A percentile compares a stretch with the other conserved stretches of the same genome.
phyloP scores from a whole-genome alignment of 1,140 invertebrate genomes.

The Drosophila sturtevanti region DNA sequence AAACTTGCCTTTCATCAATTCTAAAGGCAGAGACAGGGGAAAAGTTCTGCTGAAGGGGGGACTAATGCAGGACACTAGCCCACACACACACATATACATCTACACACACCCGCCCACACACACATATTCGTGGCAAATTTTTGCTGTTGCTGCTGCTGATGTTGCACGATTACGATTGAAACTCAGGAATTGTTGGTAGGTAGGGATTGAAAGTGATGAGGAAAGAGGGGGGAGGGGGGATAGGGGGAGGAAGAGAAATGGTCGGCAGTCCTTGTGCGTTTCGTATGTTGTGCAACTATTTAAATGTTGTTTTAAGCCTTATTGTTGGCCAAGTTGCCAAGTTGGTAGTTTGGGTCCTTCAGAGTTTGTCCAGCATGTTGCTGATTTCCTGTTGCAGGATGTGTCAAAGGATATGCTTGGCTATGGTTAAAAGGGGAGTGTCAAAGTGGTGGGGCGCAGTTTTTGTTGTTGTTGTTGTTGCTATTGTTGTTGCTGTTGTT shows the following conservation, averaged over 20 bases:
- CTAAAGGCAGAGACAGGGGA: not conserved
- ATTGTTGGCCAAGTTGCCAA: slow-evolving; percentile 19
- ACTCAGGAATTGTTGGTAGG: too few species aligned
- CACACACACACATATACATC: not conserved
- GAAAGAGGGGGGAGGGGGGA: not conserved
- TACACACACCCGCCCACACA: not conserved
- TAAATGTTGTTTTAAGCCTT: slow-evolving; percentile 61
- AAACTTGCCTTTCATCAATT: slow-evolving; percentile 17
- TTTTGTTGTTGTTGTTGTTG: slow-evolving; percentile 19
- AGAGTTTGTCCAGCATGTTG: slow-evolving; percentile 41
- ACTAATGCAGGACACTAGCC: not conserved
- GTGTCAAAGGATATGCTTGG: slow-evolving; percentile 60
- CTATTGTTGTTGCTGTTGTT: slow-evolving; percentile 22
- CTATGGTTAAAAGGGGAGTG: not conserved
- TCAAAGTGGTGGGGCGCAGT: slow-evolving; percentile 16
- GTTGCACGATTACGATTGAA: slow-evolving; percentile 28
- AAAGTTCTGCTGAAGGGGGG: too few species aligned
- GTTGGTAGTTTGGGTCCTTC: not conserved
- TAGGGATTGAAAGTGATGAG: not conserved
- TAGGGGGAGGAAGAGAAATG: too few species aligned
- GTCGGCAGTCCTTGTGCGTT: slow-evolving; percentile 2
- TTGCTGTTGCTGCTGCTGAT: slow-evolving; percentile 8
- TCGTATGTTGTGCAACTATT: slow-evolving; percentile 51
- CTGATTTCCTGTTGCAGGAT: slow-evolving; percentile 72
- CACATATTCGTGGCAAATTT: not conserved